phyloP scores from a whole-genome alignment of 30 jellyfish, hydroid and myxozoan genomes.

The Rhopilema esculentum region DNA sequence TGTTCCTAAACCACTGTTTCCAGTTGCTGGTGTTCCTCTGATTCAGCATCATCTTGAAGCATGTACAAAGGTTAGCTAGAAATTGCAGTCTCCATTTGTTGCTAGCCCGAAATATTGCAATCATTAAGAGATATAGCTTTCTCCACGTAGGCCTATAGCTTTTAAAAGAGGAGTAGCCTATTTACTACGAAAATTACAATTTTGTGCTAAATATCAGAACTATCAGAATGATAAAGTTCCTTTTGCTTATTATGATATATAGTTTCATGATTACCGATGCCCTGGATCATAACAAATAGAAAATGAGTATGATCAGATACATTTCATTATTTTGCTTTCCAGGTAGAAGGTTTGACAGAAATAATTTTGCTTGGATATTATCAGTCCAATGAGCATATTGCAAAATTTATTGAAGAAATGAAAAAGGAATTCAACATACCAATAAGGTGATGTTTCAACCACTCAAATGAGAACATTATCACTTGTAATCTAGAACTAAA shows the following conservation, averaged over 20 bases:
- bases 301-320: neutral
- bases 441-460: constrained; percentile 64
- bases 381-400: constrained; percentile 85
- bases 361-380: constrained; percentile 86
- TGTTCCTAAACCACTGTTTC: constrained; percentile 95
- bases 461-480: too few species aligned
- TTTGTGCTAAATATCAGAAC: too few species aligned
- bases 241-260: too few species aligned
- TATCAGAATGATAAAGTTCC: too few species aligned
- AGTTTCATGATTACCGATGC: too few species aligned
- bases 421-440: constrained; percentile 66
- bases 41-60: constrained; percentile 95
- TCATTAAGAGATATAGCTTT: too few species aligned
- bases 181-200: too few species aligned
- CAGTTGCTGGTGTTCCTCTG: constrained; percentile 96
- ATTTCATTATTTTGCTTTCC: neutral
- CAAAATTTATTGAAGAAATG: constrained; percentile 87
- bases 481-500: too few species aligned
- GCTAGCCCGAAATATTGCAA: too few species aligned
- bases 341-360: constrained; percentile 87
- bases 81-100: neutral
- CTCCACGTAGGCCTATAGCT: too few species aligned
- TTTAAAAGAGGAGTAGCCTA: too few species aligned
- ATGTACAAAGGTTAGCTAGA: constrained; percentile 67
- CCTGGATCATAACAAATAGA: too few species aligned